Evolutionary conservation across 2,113 vertebrate species (phyloP), one percentile per base, ranked within the genome.

Genomic region (Pluvianellus socialis): DNA sequence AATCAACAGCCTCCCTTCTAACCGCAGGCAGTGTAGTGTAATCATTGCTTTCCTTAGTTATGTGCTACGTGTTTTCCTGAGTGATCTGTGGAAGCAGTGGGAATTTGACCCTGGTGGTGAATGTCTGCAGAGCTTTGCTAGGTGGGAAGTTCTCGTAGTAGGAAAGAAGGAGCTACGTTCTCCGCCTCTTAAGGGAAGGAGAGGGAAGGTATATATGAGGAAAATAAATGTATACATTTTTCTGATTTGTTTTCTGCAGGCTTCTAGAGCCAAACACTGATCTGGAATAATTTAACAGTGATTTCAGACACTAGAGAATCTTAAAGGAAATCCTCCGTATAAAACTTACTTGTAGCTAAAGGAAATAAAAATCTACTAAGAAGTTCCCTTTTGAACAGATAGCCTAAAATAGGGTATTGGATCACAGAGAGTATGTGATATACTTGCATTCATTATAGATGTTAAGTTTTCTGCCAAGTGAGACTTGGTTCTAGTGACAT

Each of bases 381-480:
- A 90, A 92, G 30, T 87, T 96, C 33, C 15, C 38, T 93, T 82
- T 63, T 75, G 62, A 92, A 50, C 20, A 63, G 38, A 58, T 68
- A 82, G 38, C 26, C 63, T 81, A 42, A 85, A 92, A 72, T 67
- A 96, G 49, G 33, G 32, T 93, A 59, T 67, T 85, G 38, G 50
- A 81, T 95, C 58, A 93, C 42, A 79, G 58, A 91, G n/a, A 88
- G 8, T 13, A 6, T 68, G 42, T 84, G 53, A 53, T 86, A 70
- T 9, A 72, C 66, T 89, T 93, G 59, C 23, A 80, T 95, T 90
- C 47, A 65, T 95, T 94, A 90, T 47, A 62, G 59, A 68, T 65
- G 55, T 76, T 92, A 94, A 88, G 42, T 67, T 93, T 88, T 80
- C 77, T 88, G 89, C 49, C 71, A 71, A 88, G 67, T 66, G 74